Base-by-base conservation (phyloP, 2,888 invertebrate species). In the Leptinotarsa tumamoca region DNA sequence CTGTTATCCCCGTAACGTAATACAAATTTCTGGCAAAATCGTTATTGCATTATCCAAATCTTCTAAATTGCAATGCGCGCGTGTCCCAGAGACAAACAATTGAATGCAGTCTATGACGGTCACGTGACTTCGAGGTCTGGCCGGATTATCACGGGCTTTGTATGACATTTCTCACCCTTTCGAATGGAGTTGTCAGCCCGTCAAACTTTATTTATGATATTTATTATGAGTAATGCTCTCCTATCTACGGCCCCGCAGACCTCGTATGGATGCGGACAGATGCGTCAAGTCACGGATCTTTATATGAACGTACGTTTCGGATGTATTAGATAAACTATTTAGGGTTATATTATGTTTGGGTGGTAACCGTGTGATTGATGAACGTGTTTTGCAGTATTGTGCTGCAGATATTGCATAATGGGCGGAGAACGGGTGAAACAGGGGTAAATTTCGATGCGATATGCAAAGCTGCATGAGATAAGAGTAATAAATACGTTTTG, bases 181-280 rank as follows among this genome's bases (percentile, higher is more conserved):
- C 82, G 78, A 84, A 86, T 86, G 82, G 83, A 86, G 86, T 84
- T 85, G 86, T 86, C 86, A 85, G 79, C 79, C 80, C 77, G 82
- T 80, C 80, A 81, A 82, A 82, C 79, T 71, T 83, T 83, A 83
- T 84, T 84, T 84, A 84, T 84, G 82, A 78, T 80, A 80, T 80
- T 82, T 79, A 81, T 82, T 82, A 80, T 83, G 82, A 82, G 82
- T 81, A 82, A 81, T 81, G 76, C 77, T 69, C 77, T 69, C 71
- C 71, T 52, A 43, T 70, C 51, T 66, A 49, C 66, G 33, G 50
- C 58, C 63, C 43, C 21, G 49, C 54, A 66, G 27, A 63, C 33
- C 54, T 58, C 43, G 49, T 58, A 70, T 72, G 73, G 76, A 77
- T 75, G 73, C 71, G 72, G 82, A 82, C 83, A 84, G 84, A 83